Conservation (phyloP, 2,888 invertebrate species). For the Ichneumon xanthorius region DNA sequence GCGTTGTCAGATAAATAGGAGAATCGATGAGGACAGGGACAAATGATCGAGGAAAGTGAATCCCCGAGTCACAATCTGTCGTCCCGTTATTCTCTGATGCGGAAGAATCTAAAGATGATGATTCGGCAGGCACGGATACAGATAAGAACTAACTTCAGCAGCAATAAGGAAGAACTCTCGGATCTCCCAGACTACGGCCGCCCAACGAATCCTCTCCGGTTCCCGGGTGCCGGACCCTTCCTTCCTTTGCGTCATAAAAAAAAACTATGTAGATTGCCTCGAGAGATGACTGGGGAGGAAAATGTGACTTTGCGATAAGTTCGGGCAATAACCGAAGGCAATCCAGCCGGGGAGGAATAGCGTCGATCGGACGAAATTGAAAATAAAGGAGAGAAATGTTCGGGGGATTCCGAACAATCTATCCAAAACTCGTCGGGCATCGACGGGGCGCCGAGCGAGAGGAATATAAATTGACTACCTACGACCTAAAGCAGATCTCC, state of each 20-base stretch:
- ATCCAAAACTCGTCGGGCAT: slow-evolving; percentile 12
- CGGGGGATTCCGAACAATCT: slow-evolving; percentile 6
- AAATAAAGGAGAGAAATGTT: slow-evolving; percentile 30
- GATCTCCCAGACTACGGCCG: background rate
- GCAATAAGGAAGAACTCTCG: slow-evolving; percentile 5
- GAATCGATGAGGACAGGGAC: background rate
- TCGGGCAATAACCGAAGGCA: slow-evolving; percentile 31
- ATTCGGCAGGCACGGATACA: background rate
- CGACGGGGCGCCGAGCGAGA: background rate
- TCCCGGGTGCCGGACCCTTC: slow-evolving; percentile 4
- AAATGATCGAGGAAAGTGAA: background rate
- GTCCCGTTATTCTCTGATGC: background rate
- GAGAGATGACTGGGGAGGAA: slow-evolving; percentile 8
- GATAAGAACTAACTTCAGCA: background rate
- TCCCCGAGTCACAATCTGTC: background rate
- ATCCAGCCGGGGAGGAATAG: background rate
- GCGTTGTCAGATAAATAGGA: background rate
- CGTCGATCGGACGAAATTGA: slow-evolving; percentile 41
- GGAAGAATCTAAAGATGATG: background rate
- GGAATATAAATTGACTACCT: slow-evolving; percentile 38
- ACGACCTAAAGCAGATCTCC: background rate
- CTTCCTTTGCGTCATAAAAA: slow-evolving; percentile 30
- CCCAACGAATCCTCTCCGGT: background rate
- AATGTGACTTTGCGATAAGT: slow-evolving; percentile 30
- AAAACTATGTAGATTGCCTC: slow-evolving; percentile 27